Base-by-base conservation (phyloP, 2,888 invertebrate genomes). In the Erebia ligea region DNA sequence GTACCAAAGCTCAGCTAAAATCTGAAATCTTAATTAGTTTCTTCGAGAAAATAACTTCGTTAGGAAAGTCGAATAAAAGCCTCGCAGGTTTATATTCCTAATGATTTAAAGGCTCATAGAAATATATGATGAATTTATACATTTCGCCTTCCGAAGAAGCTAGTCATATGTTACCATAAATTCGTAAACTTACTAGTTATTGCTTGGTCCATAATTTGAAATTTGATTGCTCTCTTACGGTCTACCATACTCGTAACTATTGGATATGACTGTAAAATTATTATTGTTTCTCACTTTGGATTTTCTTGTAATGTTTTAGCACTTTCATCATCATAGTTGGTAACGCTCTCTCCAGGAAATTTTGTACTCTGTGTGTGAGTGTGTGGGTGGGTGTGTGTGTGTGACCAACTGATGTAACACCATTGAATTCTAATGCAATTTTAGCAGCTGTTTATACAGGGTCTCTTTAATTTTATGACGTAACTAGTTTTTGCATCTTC, bases 101-200 rank as follows among this genome's bases (percentile, higher is more conserved):
- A 21, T 66, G 66, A 56, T 66, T 66, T 42, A 66, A 1, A 66
- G 54, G 66, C 66, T 56, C 66, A 45, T 66, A 66, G 66, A 66
- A 42, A 66, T 66, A 70, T 67, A 61, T 62, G 56, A 67, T 48
- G 54, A 67, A 67, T 70, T 67, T 70, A 67, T 67, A 42, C 1
- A 17, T 63, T 71, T 63, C 50, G 58, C 63, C 71, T 68, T 54
- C 71, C 52, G 63, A 67, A 48, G 67, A 54, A 71, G 71, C 64
- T 54, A 21, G 21, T 56, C 45, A 66, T 40, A 42, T 66, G 66
- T 66, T 57, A 45, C 66, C 66, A 66, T 66, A 66, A 66, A 66
- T 66, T 57, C 42, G 56, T 42, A 45, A 56, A 45, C 56, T 56
- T 66, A 66, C 66, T 56, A 21, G 66, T 66, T 66, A 66, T 66